Conservation (phyloP, 64 coral and sea anemone species). For the Montipora efflorescens region DNA sequence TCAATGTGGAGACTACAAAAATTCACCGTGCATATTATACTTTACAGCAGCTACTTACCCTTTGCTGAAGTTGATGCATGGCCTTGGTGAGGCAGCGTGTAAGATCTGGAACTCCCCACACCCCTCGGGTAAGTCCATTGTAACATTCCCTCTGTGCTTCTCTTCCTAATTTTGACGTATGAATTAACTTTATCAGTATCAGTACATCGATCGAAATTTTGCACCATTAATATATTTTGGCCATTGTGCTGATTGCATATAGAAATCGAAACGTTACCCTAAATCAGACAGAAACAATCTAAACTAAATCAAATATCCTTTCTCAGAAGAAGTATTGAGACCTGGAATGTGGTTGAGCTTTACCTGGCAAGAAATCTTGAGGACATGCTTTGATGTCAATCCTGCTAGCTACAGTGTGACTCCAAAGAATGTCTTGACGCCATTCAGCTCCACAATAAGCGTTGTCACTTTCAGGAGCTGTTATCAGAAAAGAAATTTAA, state of each 20-base stretch:
- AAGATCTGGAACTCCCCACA: constrained; percentile 84
- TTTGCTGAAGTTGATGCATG: constrained; percentile 56
- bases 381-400: constrained; percentile 70
- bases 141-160: constrained; percentile 69
- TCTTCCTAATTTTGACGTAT: not conserved
- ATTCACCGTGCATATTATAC: too few species aligned
- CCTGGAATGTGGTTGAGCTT: not conserved
- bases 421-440: constrained; percentile 89
- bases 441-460: constrained; percentile 84
- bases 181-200: not conserved
- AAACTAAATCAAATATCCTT: too few species aligned
- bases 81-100: constrained; percentile 65
- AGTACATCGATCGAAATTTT: not conserved
- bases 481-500: not conserved
- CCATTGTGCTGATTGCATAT: too few species aligned
- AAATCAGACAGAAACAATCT: too few species aligned
- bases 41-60: constrained; percentile 21
- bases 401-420: constrained; percentile 78
- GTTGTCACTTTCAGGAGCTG: constrained; percentile 37
- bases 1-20: too few species aligned
- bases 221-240: not conserved
- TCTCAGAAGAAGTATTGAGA: too few species aligned
- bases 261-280: too few species aligned
- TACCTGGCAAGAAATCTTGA: constrained; percentile 65
- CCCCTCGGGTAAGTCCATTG: constrained; percentile 50